phyloP scores from a whole-genome alignment of 2,888 invertebrate genomes.

The Nyleta sp. region DNA sequence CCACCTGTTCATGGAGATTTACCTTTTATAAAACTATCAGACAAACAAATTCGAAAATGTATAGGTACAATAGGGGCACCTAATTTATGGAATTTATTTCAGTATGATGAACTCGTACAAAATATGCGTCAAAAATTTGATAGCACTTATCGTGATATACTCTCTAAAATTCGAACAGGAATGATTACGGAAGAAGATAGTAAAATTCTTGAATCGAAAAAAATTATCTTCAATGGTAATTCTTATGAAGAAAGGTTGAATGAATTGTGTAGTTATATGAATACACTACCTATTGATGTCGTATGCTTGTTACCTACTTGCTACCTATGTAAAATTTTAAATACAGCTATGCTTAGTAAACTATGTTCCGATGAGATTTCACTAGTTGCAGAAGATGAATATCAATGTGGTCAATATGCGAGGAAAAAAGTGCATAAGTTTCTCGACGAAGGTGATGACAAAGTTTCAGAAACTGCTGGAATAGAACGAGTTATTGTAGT shows the following conservation, averaged over 20 bases:
- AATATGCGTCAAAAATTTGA: conserved; percentile 71
- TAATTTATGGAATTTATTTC: conserved; percentile 70
- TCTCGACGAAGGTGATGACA: not conserved
- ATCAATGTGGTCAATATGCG: not conserved
- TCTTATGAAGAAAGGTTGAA: not conserved
- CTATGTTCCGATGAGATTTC: conserved; percentile 2
- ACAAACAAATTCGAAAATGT: conserved; percentile 58
- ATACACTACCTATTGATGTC: conserved; percentile 3
- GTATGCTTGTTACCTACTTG: conserved; percentile 12
- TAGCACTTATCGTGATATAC: conserved; percentile 67
- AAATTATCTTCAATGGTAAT: not conserved
- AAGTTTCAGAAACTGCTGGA: not conserved
- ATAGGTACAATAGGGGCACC: conserved; percentile 59
- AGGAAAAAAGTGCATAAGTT: not conserved
- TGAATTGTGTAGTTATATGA: conserved; percentile 2
- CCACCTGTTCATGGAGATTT: not conserved
- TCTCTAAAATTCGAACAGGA: conserved; percentile 61
- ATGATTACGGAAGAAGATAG: conserved; percentile 23
- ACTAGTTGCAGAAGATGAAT: conserved; percentile 4
- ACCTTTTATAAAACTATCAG: conserved; percentile 56
- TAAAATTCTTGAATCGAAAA: conserved; percentile 20
- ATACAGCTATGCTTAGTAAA: conserved; percentile 5
- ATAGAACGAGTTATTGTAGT: not conserved
- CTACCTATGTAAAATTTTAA: conserved; percentile 8
- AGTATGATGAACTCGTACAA: conserved; percentile 71